Base-by-base conservation (phyloP, 1,140 invertebrate species). In the Drosophila jambulina region DNA sequence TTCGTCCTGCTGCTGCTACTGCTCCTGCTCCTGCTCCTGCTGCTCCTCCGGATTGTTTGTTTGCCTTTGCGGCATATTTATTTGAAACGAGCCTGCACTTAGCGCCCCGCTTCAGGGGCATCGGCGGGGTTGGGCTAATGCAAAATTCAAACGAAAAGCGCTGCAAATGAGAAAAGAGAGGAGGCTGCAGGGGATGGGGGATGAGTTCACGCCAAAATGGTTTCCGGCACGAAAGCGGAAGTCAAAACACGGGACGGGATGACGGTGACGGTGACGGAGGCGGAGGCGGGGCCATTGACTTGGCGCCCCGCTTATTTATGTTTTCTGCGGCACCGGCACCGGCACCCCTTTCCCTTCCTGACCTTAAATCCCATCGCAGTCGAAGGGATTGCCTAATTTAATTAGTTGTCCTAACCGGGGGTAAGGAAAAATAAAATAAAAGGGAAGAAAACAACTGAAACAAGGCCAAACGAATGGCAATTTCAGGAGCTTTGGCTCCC, bases 31-130 rank as follows among this genome's bases (percentile, higher is more conserved):
- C 23, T 10, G n/a, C 34, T n/a, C 2, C 46, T 9, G 45, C 25
- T 23, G 49, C 45, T 61, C 57, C 82, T 51, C 62, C 48, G 71
- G 78, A 90, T 84, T 90, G 84, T 84, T 88, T 88, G 84, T 88
- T 88, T 88, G 85, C 81, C 81, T 72, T 88, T 90, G 84, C 84
- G 84, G 84, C 80, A 88, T 88, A 88, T 88, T 88, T 88, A 88
- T 88, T 88, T 90, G 74, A 88, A 90, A 87, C 74, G 84, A 87
- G 84, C 80, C 77, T 88, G 84, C 84, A 87, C 84, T 87, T 87
- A 87, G 85, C 82, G 63, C 68, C 15, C 34, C 29, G 48, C 46
- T 48, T 34, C 21, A 42, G 27, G 23, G 38, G 32, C 29, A 25
- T 25, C 42, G 25, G 25, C 53, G 40, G 29, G 51, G 23, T 43